Evolutionary conservation across 2,888 invertebrate species (phyloP), one percentile per base, ranked within the genome.

Genomic region (Drosophila anomalata): DNA sequence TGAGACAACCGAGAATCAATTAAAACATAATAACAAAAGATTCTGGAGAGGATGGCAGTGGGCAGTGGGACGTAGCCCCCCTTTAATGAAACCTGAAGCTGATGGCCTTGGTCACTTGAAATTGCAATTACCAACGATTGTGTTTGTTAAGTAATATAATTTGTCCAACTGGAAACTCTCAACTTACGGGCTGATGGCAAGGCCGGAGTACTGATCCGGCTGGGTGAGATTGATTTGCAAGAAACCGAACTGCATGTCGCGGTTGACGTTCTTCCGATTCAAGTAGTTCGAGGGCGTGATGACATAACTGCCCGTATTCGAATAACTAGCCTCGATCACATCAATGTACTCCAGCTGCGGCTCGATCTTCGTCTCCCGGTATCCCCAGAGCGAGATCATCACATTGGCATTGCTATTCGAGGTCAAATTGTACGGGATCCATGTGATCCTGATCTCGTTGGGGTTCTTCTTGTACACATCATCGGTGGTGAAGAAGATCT

Each of bases 401-500:
- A 98, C 94, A 50, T 94, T 94, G 0, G 96, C 95, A 85, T 95
- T 95, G 36, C 94, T 92, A 89, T 96, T 96, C 39, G 94, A 94
- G 0, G 97, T 97, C 89, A 98, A 95, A 92, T 98, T 97, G 88
- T 94, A 95, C 31, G 94, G 94, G 85, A 96, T 95, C 98, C 98
- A 98, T 17, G 95, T 94, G 52, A 98, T 95, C 87, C 93, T 94
- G 52, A 98, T 94, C 89, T 95, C 94, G 3, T 93, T 93, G 0
- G 97, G 97, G 69, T 94, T 93, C 65, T 94, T 94, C 84, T 96
- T 93, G 84, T 96, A 95, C 3, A 96, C 94, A 31, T 94, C 93
- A 74, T 95, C 94, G 59, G 94, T 95, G 42, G 95, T 93, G 91
- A 97, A 97, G 92, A 95, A 96, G 60, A 98, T 96, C 89, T 95